phyloP scores from a whole-genome alignment of 1,140 invertebrate genomes.

The Zaprionus lachaisei region DNA sequence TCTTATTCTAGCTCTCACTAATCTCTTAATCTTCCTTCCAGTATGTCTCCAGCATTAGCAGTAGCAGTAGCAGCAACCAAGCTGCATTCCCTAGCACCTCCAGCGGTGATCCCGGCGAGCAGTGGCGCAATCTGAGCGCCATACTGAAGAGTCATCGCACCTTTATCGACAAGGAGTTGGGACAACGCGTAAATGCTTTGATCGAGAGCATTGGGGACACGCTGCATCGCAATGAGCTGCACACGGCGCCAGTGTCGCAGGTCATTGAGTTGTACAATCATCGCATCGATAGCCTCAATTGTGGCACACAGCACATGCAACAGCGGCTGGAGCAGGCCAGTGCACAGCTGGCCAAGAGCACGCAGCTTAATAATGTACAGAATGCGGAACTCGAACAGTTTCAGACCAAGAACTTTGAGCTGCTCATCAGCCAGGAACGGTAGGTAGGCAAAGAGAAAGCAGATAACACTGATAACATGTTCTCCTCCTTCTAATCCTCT shows the following conservation, averaged over 20 bases:
- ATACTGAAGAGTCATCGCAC: conserved; percentile 74
- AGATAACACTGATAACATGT: neutral
- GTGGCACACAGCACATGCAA: conserved; percentile 47
- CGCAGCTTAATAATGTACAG: conserved; percentile 71
- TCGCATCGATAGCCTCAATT: conserved; percentile 76
- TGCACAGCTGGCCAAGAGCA: conserved; percentile 54
- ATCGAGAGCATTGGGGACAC: conserved; percentile 67
- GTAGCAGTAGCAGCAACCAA: neutral
- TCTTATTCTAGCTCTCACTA: no score
- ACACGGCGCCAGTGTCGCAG: conserved; percentile 73
- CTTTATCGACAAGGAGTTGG: conserved; percentile 71
- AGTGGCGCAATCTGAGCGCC: conserved; percentile 75
- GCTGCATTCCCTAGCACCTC: neutral
- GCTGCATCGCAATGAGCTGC: conserved; percentile 65
- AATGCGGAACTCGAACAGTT: conserved; percentile 78
- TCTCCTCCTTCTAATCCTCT: neutral
- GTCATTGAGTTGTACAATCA: conserved; percentile 80
- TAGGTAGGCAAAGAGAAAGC: conserved; percentile 21
- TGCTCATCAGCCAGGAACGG: conserved; percentile 80
- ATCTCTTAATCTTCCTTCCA: neutral
- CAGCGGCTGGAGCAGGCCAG: conserved; percentile 77
- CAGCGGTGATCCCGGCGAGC: conserved; percentile 46
- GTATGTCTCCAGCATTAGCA: conserved; percentile 61
- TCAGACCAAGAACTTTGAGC: conserved; percentile 77
- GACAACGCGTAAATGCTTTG: conserved; percentile 66